phyloP scores from a whole-genome alignment of 2,888 invertebrate species.

The Spialia ferax region DNA sequence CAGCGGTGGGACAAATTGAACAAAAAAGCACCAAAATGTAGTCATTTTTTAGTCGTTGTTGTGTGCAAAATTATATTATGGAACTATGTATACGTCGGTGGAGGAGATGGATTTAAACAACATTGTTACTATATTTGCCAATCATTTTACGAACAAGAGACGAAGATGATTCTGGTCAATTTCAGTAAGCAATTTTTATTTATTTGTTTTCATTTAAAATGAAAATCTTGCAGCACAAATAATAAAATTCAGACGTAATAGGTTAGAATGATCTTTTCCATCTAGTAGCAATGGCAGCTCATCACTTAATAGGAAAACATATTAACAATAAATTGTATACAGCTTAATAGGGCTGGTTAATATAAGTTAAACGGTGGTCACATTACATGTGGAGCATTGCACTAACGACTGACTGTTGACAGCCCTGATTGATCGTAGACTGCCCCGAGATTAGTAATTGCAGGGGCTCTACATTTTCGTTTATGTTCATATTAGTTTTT shows the following conservation, averaged over 20 bases:
- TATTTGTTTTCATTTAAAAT: no score
- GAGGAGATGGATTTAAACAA: neutral
- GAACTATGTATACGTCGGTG: slow-evolving; percentile 9
- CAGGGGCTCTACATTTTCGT: slow-evolving; percentile 12
- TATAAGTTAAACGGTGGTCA: slow-evolving; percentile 24
- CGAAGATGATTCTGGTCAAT: no score
- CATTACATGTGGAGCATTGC: slow-evolving; percentile 21
- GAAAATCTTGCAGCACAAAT: no score
- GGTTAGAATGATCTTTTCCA: no score
- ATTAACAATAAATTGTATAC: neutral
- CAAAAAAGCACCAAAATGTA: slow-evolving; percentile 64
- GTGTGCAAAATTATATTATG: slow-evolving; percentile 47
- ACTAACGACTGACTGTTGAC: slow-evolving; percentile 39
- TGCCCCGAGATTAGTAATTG: slow-evolving; percentile 36
- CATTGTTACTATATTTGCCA: neutral
- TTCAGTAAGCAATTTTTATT: no score
- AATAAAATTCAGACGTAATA: no score
- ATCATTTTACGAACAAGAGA: no score
- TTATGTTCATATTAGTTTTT: no score
- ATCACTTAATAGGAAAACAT: neutral
- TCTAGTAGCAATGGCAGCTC: neutral
- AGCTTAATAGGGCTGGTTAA: slow-evolving; percentile 27
- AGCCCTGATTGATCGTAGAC: slow-evolving; percentile 45
- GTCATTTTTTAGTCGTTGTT: slow-evolving; percentile 56
- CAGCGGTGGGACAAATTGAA: slow-evolving; percentile 48